phyloP scores from a whole-genome alignment of 2,797 vertebrate species.

The Australoheros facetus region DNA sequence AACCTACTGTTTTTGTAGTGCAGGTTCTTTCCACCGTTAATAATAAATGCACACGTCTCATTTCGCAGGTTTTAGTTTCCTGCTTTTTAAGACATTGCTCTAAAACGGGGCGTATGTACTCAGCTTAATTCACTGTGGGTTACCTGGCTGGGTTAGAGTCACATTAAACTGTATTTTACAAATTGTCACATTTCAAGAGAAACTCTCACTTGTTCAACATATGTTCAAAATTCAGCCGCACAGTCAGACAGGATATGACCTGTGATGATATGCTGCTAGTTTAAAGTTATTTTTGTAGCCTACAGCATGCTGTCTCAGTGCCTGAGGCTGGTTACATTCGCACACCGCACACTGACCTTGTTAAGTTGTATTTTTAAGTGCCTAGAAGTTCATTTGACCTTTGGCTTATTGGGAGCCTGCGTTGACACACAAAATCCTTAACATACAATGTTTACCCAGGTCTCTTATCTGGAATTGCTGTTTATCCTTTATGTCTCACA shows the following conservation, averaged over 20 bases:
- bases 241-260: neutral
- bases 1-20: neutral
- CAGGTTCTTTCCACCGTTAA: neutral
- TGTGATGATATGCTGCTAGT: neutral
- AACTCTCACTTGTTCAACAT: constrained; percentile 4
- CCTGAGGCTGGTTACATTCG: neutral
- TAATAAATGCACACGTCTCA: constrained; percentile 10
- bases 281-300: neutral
- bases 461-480: constrained; percentile 32
- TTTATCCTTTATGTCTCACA: neutral
- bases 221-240: constrained; percentile 7
- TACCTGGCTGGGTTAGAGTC: neutral
- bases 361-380: constrained; percentile 8
- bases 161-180: neutral
- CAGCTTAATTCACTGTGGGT: neutral
- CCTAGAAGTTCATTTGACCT: constrained; percentile 46
- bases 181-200: neutral
- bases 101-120: neutral
- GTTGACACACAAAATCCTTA: constrained; percentile 28
- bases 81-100: neutral
- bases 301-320: constrained; percentile 7
- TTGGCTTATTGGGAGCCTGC: constrained; percentile 22
- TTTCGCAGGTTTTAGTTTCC: constrained; percentile 9
- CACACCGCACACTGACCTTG: neutral
- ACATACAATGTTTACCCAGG: constrained; percentile 43